Percentiles rank a stretch among this genome's conserved stretches.
Conservation (phyloP, 2,797 vertebrate species). For the Adrianichthys oophorus region DNA sequence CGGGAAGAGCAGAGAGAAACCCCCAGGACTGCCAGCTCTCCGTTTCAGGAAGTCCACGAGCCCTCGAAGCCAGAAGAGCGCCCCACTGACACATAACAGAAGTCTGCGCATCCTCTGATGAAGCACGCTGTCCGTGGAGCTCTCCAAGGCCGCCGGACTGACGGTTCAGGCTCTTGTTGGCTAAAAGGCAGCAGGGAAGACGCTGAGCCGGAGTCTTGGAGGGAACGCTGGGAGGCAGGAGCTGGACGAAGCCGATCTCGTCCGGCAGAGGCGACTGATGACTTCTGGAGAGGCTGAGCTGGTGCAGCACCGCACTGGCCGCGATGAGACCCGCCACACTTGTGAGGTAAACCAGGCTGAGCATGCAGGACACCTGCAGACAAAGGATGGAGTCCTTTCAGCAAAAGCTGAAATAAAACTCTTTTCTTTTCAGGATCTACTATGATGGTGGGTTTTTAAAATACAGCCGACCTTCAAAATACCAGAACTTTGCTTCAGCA, state of each 20-base stretch:
- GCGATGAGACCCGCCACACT: conserved; percentile 86
- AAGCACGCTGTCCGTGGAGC: background rate
- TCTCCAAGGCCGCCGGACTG: conserved; percentile 13
- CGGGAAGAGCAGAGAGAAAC: conserved; percentile 41
- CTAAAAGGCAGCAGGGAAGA: conserved; percentile 55
- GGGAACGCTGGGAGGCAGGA: conserved; percentile 45
- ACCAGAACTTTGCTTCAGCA: too few relatives aligned
- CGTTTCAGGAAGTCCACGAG: conserved; percentile 48
- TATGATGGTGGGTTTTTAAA: background rate
- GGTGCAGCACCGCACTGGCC: conserved; percentile 82
- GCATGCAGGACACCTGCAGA: conserved; percentile 87
- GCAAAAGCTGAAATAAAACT: background rate
- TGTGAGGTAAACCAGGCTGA: conserved; percentile 90
- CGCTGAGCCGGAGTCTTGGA: conserved; percentile 22
- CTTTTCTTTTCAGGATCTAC: too few relatives aligned
- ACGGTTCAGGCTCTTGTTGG: conserved; percentile 67
- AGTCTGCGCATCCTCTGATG: conserved; percentile 35
- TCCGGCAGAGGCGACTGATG: conserved; percentile 8
- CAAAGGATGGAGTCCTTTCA: background rate
- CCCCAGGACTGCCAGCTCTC: conserved; percentile 64
- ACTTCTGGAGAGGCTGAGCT: conserved; percentile 73
- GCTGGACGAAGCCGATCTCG: conserved; percentile 29
- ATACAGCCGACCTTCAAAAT: background rate
- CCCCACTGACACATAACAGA: conserved; percentile 82
- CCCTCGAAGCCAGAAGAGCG: conserved; percentile 77